Evolutionary conservation across 2,888 invertebrate species (phyloP).

Genomic region (Parasteatoda lunata): DNA sequence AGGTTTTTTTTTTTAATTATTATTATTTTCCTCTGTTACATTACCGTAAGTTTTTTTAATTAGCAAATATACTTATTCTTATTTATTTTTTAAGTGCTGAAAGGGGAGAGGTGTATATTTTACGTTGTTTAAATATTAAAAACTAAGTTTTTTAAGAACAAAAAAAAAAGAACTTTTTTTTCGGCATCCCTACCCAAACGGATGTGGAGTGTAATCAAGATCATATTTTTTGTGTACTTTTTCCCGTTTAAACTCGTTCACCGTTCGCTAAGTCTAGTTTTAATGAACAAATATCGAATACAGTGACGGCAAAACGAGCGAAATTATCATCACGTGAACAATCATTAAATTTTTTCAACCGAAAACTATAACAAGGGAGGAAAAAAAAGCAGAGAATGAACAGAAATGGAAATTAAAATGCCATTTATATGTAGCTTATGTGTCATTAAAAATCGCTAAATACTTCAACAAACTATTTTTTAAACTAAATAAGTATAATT

Average conservation of each 20-base stretch:
- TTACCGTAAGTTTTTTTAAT: conserved; percentile 45
- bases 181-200: not conserved
- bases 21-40: conserved; percentile 8
- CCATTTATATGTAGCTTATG: not conserved
- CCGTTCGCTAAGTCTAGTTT: not conserved
- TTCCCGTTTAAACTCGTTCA: not conserved
- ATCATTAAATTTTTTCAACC: not conserved
- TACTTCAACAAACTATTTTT: not conserved
- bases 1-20: conserved; percentile 26
- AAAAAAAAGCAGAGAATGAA: not conserved
- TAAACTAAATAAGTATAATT: not conserved
- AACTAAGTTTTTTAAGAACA: not conserved
- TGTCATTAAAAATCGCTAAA: not conserved
- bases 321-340: not conserved
- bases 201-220: not conserved
- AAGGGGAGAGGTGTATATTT: conserved; percentile 41
- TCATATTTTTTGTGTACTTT: not conserved
- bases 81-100: not conserved
- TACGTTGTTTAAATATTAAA: conserved; percentile 43
- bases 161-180: not conserved
- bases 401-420: not conserved
- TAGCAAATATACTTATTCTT: conserved; percentile 33
- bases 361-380: not conserved
- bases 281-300: conserved; percentile 2
- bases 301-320: not conserved